Evolutionary conservation across 2,797 vertebrate genomes (phyloP).

Genomic region (Hapalemur alaotrensis): DNA sequence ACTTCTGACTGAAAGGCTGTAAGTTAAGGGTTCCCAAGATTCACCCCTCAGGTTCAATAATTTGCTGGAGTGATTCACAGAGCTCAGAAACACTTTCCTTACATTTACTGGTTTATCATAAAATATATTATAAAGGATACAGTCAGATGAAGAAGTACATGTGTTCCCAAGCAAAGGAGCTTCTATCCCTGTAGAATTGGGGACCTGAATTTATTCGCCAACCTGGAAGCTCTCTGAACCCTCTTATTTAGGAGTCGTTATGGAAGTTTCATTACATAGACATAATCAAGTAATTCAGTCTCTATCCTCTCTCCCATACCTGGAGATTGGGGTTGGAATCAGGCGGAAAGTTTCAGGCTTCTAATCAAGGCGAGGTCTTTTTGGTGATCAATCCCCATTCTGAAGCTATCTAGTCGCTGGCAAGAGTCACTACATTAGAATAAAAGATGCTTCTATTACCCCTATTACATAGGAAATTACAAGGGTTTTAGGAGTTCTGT

Average conservation of each 20-base stretch:
- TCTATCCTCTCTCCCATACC: not conserved
- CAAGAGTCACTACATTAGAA: not conserved
- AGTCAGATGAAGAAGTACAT: not conserved
- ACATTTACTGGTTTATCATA: not conserved
- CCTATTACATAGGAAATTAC: not conserved
- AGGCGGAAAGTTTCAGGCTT: not conserved
- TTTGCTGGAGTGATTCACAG: not conserved
- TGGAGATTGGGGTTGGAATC: not conserved
- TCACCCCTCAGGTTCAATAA: not conserved
- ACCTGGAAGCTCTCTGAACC: not conserved
- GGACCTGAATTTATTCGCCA: not conserved
- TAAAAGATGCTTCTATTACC: not conserved
- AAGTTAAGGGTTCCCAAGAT: not conserved
- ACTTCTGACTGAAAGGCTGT: not conserved
- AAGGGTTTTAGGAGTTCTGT: not conserved
- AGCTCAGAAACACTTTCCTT: not conserved
- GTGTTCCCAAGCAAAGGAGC: not conserved
- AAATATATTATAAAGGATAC: not conserved
- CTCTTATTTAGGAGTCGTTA: not conserved
- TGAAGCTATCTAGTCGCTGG: not conserved
- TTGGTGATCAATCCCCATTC: not conserved
- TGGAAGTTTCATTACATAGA: not conserved
- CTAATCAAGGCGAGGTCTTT: not conserved
- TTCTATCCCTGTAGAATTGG: not conserved
- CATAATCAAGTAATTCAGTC: not conserved